Evolutionary conservation across 2,797 vertebrate species (phyloP).

Genomic region (Anabas testudineus): DNA sequence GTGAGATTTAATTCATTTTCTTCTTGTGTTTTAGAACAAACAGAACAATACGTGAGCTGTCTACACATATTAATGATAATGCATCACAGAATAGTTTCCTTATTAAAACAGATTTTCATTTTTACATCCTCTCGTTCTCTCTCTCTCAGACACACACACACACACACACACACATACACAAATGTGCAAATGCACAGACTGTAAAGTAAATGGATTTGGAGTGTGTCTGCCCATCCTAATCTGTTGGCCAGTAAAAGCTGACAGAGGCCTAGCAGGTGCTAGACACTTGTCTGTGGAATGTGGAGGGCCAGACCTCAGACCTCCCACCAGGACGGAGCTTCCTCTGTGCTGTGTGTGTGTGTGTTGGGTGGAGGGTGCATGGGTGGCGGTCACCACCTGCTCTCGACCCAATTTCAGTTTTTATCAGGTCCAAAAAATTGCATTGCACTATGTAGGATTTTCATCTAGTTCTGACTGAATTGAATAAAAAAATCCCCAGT

Average conservation of each 20-base stretch:
- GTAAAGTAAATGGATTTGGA: conserved; percentile 78
- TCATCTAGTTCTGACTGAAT: conserved; percentile 13
- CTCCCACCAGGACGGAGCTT: conserved; percentile 79
- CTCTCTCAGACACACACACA: neutral
- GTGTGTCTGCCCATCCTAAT: conserved; percentile 73
- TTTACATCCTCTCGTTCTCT: neutral
- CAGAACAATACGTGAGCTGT: neutral
- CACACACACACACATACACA: conserved; percentile 17
- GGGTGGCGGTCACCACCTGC: conserved; percentile 79
- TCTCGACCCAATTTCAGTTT: conserved; percentile 75
- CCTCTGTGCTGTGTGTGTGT: conserved; percentile 53
- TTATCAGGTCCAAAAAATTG: conserved; percentile 60
- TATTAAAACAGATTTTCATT: conserved; percentile 14
- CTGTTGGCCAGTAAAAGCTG: conserved; percentile 73
- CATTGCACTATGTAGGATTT: conserved; percentile 9
- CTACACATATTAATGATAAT: too few species aligned
- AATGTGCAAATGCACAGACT: conserved; percentile 50
- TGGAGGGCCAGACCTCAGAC: conserved; percentile 76
- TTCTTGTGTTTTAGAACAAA: neutral
- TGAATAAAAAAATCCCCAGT: neutral
- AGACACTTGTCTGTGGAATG: conserved; percentile 85
- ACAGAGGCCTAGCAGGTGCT: conserved; percentile 80
- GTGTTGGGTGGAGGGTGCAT: conserved; percentile 52
- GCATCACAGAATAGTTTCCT: conserved; percentile 6
- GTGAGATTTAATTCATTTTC: neutral